These are phyloP conservation scores for Montipora cactus DNA, from an alignment of 64 coral and sea anemone species.

Conservation along the genomic window DNA sequence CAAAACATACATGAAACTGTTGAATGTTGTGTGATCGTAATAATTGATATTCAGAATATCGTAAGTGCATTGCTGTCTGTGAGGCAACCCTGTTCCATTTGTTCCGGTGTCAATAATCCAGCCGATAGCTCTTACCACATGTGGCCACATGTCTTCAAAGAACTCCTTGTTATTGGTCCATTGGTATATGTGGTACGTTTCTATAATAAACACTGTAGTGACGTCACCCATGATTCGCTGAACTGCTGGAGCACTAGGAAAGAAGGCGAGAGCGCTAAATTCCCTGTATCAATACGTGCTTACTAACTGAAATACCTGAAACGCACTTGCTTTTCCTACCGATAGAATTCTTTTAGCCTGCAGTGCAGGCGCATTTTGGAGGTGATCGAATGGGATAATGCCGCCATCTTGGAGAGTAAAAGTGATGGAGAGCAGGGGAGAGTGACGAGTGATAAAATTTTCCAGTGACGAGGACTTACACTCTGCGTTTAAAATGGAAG, in stretches of 20 bases:
- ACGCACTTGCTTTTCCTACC: no score
- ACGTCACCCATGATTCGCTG: conserved; percentile 34
- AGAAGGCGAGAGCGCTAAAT: not conserved
- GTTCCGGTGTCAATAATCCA: conserved; percentile 58
- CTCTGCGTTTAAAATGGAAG: no score
- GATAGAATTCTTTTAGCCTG: no score
- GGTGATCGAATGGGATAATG: no score
- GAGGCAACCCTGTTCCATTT: conserved; percentile 57
- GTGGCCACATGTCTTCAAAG: conserved; percentile 63
- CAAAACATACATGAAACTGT: conserved; percentile 78
- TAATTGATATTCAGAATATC: conserved; percentile 25
- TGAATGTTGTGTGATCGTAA: conserved; percentile 76
- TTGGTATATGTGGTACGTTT: conserved; percentile 74
- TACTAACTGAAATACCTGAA: not conserved
- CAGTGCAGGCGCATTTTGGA: no score
- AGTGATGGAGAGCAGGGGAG: no score
- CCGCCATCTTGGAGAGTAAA: no score
- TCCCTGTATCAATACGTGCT: not conserved
- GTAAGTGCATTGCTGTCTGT: conserved; percentile 62
- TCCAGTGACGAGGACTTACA: no score
- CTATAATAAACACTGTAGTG: conserved; percentile 17
- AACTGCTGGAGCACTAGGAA: not conserved
- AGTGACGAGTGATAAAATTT: no score
- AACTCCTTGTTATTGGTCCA: conserved; percentile 68
- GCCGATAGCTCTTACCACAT: conserved; percentile 44